Evolutionary conservation across 2,113 vertebrate genomes (phyloP).

Genomic region (Apus apus): DNA sequence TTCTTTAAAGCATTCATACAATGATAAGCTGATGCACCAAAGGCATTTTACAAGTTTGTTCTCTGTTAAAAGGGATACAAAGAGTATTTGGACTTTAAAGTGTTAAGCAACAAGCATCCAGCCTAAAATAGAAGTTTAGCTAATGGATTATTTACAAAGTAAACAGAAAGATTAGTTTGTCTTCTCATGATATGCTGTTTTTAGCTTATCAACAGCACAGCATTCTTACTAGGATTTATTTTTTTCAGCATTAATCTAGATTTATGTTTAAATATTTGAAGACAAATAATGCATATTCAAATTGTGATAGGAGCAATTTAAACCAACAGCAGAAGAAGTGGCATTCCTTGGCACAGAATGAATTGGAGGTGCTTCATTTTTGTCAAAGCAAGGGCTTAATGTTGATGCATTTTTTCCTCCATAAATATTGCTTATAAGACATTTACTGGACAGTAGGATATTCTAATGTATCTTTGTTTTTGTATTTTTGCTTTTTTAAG

Average conservation of each 20-base stretch:
- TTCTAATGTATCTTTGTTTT: slow-evolving; percentile 42
- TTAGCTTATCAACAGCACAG: neutral
- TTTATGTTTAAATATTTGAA: slow-evolving; percentile 33
- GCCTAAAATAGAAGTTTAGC: slow-evolving; percentile 37
- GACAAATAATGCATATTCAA: neutral
- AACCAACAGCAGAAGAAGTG: neutral
- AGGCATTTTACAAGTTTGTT: slow-evolving; percentile 42
- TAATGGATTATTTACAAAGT: slow-evolving; percentile 51
- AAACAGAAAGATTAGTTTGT: slow-evolving; percentile 39
- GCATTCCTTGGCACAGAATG: slow-evolving; percentile 34
- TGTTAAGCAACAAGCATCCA: slow-evolving; percentile 26
- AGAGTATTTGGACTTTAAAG: slow-evolving; percentile 37
- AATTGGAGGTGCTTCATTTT: slow-evolving; percentile 33
- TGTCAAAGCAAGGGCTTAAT: slow-evolving; percentile 1
- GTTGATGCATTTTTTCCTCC: slow-evolving; percentile 28
- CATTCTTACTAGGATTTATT: slow-evolving; percentile 26
- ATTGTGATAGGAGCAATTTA: neutral
- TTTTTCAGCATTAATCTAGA: slow-evolving; percentile 38
- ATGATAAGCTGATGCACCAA: slow-evolving; percentile 29
- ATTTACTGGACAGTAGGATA: slow-evolving; percentile 50
- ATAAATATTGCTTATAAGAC: slow-evolving; percentile 47
- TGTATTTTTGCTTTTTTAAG: slow-evolving; percentile 51
- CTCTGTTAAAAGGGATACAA: slow-evolving; percentile 55
- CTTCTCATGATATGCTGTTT: slow-evolving; percentile 26
- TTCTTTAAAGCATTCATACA: slow-evolving; percentile 4